Evolutionary conservation across 1,140 invertebrate species (phyloP).

Genomic region (Holcopasites calliopsidis): DNA sequence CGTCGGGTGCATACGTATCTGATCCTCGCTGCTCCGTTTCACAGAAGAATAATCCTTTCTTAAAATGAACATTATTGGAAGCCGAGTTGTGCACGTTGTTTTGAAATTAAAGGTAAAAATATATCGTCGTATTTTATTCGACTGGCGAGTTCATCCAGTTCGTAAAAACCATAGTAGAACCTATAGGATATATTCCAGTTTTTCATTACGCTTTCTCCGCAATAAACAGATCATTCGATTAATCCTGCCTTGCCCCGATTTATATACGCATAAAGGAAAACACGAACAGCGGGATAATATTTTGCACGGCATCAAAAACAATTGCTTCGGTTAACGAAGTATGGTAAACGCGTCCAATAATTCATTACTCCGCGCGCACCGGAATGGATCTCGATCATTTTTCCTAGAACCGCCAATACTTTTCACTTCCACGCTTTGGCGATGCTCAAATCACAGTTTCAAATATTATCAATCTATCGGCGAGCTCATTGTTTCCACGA

Average conservation of each 20-base stretch:
- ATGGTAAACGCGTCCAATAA: no score
- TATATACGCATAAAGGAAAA: not conserved
- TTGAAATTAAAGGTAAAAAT: conserved; percentile 9
- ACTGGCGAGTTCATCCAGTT: not conserved
- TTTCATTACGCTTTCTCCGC: no score
- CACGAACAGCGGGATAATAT: not conserved
- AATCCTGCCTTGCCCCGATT: not conserved
- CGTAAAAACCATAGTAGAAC: not conserved
- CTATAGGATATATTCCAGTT: not conserved
- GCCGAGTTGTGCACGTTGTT: not conserved
- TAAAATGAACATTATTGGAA: no score
- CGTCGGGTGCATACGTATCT: no score
- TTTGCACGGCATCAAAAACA: not conserved
- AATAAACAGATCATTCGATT: not conserved
- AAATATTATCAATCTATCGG: no score
- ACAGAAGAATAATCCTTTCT: not conserved
- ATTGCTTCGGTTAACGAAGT: no score
- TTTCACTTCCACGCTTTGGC: no score
- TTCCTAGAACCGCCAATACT: no score
- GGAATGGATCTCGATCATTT: no score
- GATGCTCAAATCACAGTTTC: no score
- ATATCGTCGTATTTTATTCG: conserved; percentile 6
- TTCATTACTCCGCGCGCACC: not conserved
- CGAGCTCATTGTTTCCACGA: no score
- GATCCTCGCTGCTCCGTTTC: no score